Base-by-base conservation (phyloP, 2,113 vertebrate species). In the Orientallactaga bullata region DNA sequence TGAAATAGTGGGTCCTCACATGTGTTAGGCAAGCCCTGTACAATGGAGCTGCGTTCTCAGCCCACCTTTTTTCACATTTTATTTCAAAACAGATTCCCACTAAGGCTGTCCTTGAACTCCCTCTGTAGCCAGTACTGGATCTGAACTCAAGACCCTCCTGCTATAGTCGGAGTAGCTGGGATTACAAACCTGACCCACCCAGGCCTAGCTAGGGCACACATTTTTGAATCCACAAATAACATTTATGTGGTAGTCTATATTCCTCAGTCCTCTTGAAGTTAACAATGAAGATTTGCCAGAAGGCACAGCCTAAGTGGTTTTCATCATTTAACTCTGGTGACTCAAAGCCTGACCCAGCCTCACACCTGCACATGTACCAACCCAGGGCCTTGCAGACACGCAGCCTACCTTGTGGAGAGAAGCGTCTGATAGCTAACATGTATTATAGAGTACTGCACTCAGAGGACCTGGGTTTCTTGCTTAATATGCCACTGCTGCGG, bases 301-400 rank as follows among this genome's bases (percentile, higher is more conserved):
- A 94, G 26, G 7, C 37, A 55, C 1, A 21, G 85, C 15, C 35
- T 66, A 55, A 68, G 58, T 3, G 35, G 58, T 63, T 88, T 69
- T 72, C 65, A 35, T 73, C 69, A 39, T 30, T 51, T 30, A 20
- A 4, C 32, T 23, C 81, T 61, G 81, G 72, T 68, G 78, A 91
- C 74, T 91, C 74, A 51, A 39, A 85, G 55, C 21, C n/a, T 88
- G 60, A 80, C 16, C n/a, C 26, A 77, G 73, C 37, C 77, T 92
- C 85, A 37, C 23, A 90, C 8, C 37, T 73, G n/a, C 58, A 32
- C 63, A 66, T n/a, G 58, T 23, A 71, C 30, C 17, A 17, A n/a
- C 39, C 5, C 3, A 21, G 23, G 78, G 12, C 30, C n/a, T 47
- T 23, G 37, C n/a, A n/a, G 16, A 83, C 58, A 85, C 3, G 42